A percentile compares a stretch with the other conserved stretches of the same genome.
Evolutionary conservation across 2,797 vertebrate genomes (phyloP).

Genomic region (Knipowitschia caucasica): DNA sequence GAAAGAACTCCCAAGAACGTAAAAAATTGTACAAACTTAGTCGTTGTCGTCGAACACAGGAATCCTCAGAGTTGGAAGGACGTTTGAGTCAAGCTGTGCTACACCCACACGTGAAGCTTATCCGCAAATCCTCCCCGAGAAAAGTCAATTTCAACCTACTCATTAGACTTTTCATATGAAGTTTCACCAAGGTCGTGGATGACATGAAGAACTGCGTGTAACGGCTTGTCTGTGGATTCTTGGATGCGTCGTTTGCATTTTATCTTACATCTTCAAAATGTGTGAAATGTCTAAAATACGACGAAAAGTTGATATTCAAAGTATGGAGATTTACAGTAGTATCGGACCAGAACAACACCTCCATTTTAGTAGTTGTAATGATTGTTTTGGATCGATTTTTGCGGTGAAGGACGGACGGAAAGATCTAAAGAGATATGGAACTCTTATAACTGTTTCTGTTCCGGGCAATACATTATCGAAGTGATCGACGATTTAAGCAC

Average conservation of each 20-base stretch:
- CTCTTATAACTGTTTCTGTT: not conserved
- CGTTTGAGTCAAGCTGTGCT: conserved; percentile 1
- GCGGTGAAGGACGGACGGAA: conserved; percentile 17
- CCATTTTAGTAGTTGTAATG: conserved; percentile 3
- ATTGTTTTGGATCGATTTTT: conserved; percentile 28
- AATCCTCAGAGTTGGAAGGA: conserved; percentile 12
- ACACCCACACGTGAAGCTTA: conserved; percentile 2
- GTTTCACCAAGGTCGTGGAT: conserved; percentile 17
- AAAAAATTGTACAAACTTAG: conserved; percentile 24
- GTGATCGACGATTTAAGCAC: not conserved
- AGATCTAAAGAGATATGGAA: not conserved
- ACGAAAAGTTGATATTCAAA: too few relatives aligned
- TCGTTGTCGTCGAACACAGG: conserved; percentile 23
- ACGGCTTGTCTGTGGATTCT: conserved; percentile 18
- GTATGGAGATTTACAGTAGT: too few relatives aligned
- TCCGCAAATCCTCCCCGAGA: not conserved
- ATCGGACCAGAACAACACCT: conserved; percentile 6
- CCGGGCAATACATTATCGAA: not conserved
- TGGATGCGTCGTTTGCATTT: conserved; percentile 16
- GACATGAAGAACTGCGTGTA: conserved; percentile 10
- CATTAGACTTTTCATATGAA: conserved; percentile 16
- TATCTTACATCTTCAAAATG: conserved; percentile 25
- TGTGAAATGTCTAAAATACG: conserved; percentile 2
- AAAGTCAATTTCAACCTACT: conserved; percentile 14
- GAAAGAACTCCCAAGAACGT: conserved; percentile 12